Percentiles rank a stretch among this genome's conserved stretches.
These are phyloP conservation scores for Tuberolachnus salignus DNA, from an alignment of 2,888 invertebrate genomes.

Conservation along the genomic window DNA sequence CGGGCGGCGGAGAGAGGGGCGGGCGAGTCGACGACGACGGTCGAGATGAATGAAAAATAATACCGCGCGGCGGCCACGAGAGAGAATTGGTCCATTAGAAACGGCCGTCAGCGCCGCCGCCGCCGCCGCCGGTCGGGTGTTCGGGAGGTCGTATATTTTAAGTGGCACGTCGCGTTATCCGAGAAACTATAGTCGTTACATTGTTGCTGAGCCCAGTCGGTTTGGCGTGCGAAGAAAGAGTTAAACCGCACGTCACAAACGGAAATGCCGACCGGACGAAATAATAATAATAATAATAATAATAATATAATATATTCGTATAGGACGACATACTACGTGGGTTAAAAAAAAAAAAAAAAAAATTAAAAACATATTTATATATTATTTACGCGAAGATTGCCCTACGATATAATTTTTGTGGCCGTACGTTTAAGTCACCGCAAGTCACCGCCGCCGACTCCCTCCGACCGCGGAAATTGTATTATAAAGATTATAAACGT, in stretches of 20 bases:
- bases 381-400: too few relatives aligned
- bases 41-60: slow-evolving; percentile 42
- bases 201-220: not conserved
- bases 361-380: not conserved
- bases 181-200: slow-evolving; percentile 5
- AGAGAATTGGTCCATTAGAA: slow-evolving; percentile 38
- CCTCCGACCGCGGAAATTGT: not conserved
- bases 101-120: slow-evolving; percentile 39
- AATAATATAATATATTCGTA: too few relatives aligned
- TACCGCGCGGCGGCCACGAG: not conserved
- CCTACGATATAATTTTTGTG: not conserved
- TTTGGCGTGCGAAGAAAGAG: not conserved
- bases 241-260: slow-evolving; percentile 14
- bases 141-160: slow-evolving; percentile 31
- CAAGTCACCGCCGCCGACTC: not conserved
- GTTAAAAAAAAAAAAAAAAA: slow-evolving; percentile 10
- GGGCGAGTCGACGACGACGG: slow-evolving; percentile 12
- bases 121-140: slow-evolving; percentile 26
- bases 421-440: slow-evolving; percentile 34
- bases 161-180: slow-evolving; percentile 35
- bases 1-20: slow-evolving; percentile 3
- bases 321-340: too few relatives aligned
- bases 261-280: slow-evolving; percentile 38
- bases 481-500: too few relatives aligned
- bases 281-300: slow-evolving; percentile 11